Evolutionary conservation across 2,113 vertebrate species (phyloP).

Genomic region (Pterocles gutturalis): DNA sequence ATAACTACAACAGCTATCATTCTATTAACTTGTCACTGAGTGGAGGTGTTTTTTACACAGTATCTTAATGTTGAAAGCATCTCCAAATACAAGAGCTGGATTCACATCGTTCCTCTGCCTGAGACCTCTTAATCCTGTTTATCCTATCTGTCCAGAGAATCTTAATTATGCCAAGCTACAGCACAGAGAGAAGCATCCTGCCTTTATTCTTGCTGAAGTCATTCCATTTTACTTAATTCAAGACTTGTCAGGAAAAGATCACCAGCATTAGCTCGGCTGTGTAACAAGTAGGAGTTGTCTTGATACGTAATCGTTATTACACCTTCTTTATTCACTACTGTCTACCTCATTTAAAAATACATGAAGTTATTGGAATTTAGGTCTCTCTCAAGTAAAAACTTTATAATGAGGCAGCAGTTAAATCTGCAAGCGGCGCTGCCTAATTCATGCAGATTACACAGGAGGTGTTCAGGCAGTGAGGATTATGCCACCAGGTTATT

Average conservation of each 20-base stretch:
- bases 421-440: accelerated
- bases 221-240: background rate
- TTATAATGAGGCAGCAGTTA: background rate
- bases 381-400: background rate
- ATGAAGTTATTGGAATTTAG: background rate
- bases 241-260: background rate
- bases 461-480: background rate
- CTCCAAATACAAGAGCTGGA: background rate
- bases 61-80: background rate
- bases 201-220: background rate
- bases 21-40: background rate
- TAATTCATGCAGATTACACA: background rate
- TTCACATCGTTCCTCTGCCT: background rate
- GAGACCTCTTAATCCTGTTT: background rate
- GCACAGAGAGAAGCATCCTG: background rate
- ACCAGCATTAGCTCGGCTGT: background rate
- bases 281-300: background rate
- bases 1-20: background rate
- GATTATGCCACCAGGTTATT: background rate
- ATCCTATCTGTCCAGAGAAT: background rate
- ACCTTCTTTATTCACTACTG: background rate
- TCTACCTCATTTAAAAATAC: background rate
- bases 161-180: background rate
- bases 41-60: background rate
- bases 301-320: background rate